phyloP scores from a whole-genome alignment of 2,113 vertebrate genomes.

The Varanus salvator region DNA sequence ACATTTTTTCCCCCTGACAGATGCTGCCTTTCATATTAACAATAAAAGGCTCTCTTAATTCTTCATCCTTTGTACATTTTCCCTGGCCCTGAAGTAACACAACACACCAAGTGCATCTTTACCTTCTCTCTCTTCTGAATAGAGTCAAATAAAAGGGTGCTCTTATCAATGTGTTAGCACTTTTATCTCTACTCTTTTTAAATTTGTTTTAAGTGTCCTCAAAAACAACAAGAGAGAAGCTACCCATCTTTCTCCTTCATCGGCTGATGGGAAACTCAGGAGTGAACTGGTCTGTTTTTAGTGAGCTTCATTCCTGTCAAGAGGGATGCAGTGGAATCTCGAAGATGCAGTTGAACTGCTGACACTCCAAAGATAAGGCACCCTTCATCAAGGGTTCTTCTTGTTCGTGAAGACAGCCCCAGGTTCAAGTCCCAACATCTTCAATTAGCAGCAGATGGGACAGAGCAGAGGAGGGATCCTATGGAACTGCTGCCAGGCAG shows the following conservation, averaged over 20 bases:
- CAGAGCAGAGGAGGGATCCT: too few species aligned
- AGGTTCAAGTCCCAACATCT: not conserved
- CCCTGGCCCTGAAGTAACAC: conserved; percentile 41
- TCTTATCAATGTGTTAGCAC: conserved; percentile 36
- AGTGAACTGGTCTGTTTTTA: not conserved
- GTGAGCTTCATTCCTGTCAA: not conserved
- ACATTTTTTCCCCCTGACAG: conserved; percentile 48
- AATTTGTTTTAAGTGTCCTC: not conserved
- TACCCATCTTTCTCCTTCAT: not conserved
- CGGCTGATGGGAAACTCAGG: not conserved
- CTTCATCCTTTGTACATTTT: conserved; percentile 49
- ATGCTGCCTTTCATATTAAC: conserved; percentile 53
- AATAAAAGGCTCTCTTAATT: conserved; percentile 39
- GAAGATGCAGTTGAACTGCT: not conserved
- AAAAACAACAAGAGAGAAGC: not conserved
- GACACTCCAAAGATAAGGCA: not conserved
- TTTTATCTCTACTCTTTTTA: conserved; percentile 19
- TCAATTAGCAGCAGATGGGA: not conserved
- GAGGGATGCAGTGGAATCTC: not conserved
- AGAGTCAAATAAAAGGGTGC: conserved; percentile 27
- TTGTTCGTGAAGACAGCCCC: too few species aligned
- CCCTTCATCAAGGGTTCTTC: not conserved
- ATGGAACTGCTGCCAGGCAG: too few species aligned
- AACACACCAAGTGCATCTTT: conserved; percentile 33
- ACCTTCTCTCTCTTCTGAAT: conserved; percentile 21